Conservation (phyloP, 2,113 vertebrate species). For the Catharus bicknelli region DNA sequence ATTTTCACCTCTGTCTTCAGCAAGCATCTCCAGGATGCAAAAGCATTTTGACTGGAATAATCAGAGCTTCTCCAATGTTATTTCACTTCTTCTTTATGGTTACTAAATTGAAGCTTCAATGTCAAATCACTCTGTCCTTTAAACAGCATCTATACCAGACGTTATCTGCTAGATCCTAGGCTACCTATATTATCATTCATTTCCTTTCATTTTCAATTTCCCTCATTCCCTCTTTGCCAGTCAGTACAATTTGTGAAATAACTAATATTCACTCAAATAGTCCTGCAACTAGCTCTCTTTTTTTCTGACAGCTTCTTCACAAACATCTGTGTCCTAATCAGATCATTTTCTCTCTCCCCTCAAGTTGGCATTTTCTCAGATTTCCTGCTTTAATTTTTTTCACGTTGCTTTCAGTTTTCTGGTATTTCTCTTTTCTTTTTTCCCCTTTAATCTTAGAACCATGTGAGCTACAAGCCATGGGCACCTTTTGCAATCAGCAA, state of each 20-base stretch:
- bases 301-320: not conserved
- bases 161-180: not conserved
- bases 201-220: not conserved
- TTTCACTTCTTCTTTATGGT: not conserved
- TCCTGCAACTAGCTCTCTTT: not conserved
- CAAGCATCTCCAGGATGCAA: not conserved
- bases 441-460: not conserved
- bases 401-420: not conserved
- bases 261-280: not conserved
- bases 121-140: not conserved
- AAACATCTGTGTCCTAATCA: not conserved
- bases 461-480: not conserved
- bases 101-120: not conserved
- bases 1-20: not conserved
- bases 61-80: not conserved
- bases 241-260: not conserved
- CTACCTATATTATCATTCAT: not conserved
- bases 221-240: not conserved
- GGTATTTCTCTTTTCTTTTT: not conserved
- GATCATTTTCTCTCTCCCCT: not conserved
- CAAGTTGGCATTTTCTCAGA: not conserved
- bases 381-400: not conserved
- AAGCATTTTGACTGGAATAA: not conserved
- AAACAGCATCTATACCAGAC: not conserved
- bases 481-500: not conserved